phyloP scores from a whole-genome alignment of 2,113 vertebrate species.

The Panurus biarmicus region DNA sequence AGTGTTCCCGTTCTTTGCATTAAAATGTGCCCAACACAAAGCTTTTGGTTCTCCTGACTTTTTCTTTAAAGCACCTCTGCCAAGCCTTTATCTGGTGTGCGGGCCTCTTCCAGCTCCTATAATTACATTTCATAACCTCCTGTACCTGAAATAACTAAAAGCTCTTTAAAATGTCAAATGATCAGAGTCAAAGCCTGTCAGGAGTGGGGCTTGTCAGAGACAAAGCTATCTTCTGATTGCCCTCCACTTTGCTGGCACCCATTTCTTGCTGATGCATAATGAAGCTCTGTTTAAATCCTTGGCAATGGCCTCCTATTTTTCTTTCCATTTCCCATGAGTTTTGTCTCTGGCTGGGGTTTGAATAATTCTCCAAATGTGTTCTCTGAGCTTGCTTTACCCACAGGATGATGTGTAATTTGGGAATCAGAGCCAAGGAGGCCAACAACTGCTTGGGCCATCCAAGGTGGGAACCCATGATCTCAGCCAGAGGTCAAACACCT shows the following conservation, averaged over 20 bases:
- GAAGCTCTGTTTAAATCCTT: background rate
- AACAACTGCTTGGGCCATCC: background rate
- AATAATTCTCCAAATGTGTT: background rate
- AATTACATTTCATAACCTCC: slow-evolving; percentile 9
- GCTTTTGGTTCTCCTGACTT: background rate
- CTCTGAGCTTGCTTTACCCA: background rate
- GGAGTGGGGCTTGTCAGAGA: slow-evolving; percentile 1
- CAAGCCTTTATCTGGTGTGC: background rate
- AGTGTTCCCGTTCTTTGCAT: background rate
- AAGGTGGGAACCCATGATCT: background rate
- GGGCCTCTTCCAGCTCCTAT: background rate
- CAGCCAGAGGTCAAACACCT: background rate
- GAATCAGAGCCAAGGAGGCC: background rate
- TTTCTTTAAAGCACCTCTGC: background rate
- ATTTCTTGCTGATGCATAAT: background rate
- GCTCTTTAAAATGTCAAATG: slow-evolving; percentile 37
- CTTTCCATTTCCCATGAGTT: background rate
- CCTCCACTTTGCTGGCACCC: background rate
- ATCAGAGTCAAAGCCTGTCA: slow-evolving; percentile 18
- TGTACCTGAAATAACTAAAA: slow-evolving; percentile 16
- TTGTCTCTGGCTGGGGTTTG: background rate
- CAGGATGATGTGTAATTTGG: background rate
- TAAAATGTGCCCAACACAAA: background rate
- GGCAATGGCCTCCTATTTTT: background rate
- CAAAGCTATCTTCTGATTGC: slow-evolving; percentile 23